Evolutionary conservation across 2,797 vertebrate species (phyloP), one percentile per base, ranked within the genome.

Genomic region (Oreortyx pictus): DNA sequence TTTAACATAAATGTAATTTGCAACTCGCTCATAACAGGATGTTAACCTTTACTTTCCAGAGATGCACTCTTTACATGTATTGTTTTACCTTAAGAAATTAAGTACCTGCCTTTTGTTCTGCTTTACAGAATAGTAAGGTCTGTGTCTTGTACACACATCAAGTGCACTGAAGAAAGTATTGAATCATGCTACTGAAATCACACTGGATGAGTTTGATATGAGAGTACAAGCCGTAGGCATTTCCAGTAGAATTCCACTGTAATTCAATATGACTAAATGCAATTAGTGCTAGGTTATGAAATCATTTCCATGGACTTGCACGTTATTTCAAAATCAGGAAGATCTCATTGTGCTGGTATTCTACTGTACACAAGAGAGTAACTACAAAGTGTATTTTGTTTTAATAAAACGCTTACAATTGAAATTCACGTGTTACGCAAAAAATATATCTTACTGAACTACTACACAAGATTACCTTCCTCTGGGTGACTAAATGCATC

Each of bases 371-470:
- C 12, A 67, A 33, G 39, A 41, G 19, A 64, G 61, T 70, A 43
- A n/a, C 9, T 43, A 89, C 9, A 9, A 64, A 54, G 22, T 61
- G 56, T 67, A 50, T 60, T 80, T 43, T 87, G 17, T 22, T 93
- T 90, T 67, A 81, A 92, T 62, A 47, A 82, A 93, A 90, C 71
- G 35, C 6, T 80, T 90, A 82, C 33, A 75, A 68, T 64, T 71
- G 67, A 80, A 73, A 81, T 37, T 18, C 61, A 80, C 33, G 24
- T 72, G 11, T 74, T 76, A 91, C 14, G 31, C 22, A 62, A 43
- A 11, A 44, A 76, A 85, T 50, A 14, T 27, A 46, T 11, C 4
- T 62, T 70, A 82, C 1, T 74, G 43, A 29, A 54, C 31, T 81
- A 73, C 82, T 41, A 54, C 11, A 44, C 7, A 70, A 41, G 9